A percentile compares a stretch with the other conserved stretches of the same genome.
phyloP scores from a whole-genome alignment of 2,113 vertebrate genomes.

The Heteronetta atricapilla region DNA sequence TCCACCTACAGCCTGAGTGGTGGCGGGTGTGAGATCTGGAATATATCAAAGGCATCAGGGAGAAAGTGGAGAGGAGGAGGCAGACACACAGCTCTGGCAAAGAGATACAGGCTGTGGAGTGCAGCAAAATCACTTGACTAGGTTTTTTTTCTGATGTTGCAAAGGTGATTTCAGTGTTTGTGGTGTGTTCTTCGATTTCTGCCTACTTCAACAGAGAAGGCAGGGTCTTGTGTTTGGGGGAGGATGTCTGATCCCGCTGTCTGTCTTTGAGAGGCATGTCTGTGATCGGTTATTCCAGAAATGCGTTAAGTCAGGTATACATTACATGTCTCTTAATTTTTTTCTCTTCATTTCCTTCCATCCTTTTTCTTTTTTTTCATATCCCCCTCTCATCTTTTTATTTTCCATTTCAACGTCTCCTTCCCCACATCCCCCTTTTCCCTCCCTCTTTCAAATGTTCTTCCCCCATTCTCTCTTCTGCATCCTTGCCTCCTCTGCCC shows the following conservation, averaged over 20 bases:
- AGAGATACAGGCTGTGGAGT: neutral
- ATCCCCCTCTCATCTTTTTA: neutral
- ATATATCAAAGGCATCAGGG: neutral
- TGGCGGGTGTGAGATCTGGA: neutral
- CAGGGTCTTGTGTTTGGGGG: neutral
- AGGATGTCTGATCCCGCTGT: neutral
- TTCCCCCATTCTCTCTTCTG: neutral
- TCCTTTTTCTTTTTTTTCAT: neutral
- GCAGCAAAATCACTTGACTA: neutral
- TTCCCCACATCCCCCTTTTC: neutral
- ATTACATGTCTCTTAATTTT: neutral
- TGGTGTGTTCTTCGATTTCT: neutral
- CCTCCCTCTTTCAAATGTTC: neutral
- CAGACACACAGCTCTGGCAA: neutral
- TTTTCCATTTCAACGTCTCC: neutral
- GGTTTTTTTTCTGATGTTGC: rapidly evolving
- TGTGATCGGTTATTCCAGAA: neutral
- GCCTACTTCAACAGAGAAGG: neutral
- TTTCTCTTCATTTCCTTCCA: conserved; percentile 44
- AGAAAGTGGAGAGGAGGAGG: neutral
- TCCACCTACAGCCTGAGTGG: neutral
- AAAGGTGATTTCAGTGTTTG: neutral
- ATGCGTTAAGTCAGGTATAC: neutral
- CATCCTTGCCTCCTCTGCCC: neutral
- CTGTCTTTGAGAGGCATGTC: neutral